A percentile compares a stretch with the other conserved stretches of the same genome.
Conservation (phyloP, 2,113 vertebrate species). For the Acrocephalus arundinaceus region DNA sequence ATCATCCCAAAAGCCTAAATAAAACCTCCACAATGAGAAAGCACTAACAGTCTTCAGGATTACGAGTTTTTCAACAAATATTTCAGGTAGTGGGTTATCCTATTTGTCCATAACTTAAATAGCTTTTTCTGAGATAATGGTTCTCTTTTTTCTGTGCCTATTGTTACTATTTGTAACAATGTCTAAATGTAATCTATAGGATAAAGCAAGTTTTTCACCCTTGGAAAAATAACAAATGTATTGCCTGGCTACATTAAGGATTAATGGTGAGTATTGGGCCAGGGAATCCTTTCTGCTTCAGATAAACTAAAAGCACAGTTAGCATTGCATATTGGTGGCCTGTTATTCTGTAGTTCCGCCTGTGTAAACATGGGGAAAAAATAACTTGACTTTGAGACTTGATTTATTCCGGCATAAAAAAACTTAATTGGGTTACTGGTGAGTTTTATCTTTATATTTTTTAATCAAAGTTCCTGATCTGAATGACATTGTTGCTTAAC, state of each 20-base stretch:
- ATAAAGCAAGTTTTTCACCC: slow-evolving; percentile 17
- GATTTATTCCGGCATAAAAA: not conserved
- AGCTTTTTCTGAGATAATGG: not conserved
- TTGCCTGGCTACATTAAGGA: not conserved
- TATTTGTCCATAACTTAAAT: not conserved
- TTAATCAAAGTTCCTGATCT: not conserved
- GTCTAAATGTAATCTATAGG: not conserved
- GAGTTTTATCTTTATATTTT: not conserved
- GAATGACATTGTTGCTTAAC: not conserved
- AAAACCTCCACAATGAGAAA: not conserved
- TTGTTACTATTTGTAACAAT: not conserved
- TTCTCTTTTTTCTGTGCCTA: not conserved
- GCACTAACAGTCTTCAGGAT: not conserved
- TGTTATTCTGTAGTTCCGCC: not conserved
- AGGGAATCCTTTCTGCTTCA: not conserved
- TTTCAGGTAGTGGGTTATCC: not conserved
- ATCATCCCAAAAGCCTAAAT: not conserved
- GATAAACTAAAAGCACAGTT: not conserved
- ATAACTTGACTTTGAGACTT: not conserved
- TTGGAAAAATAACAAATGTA: not conserved
- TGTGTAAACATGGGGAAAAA: not conserved
- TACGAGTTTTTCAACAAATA: not conserved
- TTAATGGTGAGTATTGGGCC: not conserved
- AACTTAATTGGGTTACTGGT: not conserved
- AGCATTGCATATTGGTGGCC: not conserved